Evolutionary conservation across 2,113 vertebrate species (phyloP).

Genomic region (Rissa tridactyla): DNA sequence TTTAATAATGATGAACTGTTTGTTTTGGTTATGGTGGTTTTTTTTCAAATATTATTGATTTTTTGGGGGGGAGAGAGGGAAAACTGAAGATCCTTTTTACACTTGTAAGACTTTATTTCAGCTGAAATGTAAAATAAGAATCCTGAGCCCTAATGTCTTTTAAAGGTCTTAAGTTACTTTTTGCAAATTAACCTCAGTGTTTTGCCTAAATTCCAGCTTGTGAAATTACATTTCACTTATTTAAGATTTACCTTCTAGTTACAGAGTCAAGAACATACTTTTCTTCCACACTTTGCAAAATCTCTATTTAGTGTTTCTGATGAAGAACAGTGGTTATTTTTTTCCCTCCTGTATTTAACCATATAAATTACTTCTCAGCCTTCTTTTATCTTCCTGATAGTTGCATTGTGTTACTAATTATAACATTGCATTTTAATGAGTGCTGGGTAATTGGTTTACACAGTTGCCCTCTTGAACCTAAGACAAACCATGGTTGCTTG

Average conservation of each 20-base stretch:
- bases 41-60: not conserved
- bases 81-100: not conserved
- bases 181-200: not conserved
- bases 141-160: not conserved
- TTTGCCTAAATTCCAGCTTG: not conserved
- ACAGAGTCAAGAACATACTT: not conserved
- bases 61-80: not conserved
- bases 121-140: not conserved
- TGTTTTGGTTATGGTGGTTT: not conserved
- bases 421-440: not conserved
- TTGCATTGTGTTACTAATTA: not conserved
- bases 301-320: not conserved
- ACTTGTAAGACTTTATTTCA: not conserved
- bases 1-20: constrained; percentile 28
- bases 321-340: not conserved
- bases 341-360: not conserved
- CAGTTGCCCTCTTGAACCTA: not conserved
- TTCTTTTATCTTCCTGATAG: not conserved
- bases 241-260: not conserved
- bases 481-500: not conserved
- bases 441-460: not conserved
- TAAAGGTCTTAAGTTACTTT: not conserved
- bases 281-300: not conserved
- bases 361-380: not conserved
- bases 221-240: not conserved